Percentiles rank a stretch among this genome's conserved stretches.
phyloP scores from a whole-genome alignment of 2,888 invertebrate species.

The Parelbella ahira region DNA sequence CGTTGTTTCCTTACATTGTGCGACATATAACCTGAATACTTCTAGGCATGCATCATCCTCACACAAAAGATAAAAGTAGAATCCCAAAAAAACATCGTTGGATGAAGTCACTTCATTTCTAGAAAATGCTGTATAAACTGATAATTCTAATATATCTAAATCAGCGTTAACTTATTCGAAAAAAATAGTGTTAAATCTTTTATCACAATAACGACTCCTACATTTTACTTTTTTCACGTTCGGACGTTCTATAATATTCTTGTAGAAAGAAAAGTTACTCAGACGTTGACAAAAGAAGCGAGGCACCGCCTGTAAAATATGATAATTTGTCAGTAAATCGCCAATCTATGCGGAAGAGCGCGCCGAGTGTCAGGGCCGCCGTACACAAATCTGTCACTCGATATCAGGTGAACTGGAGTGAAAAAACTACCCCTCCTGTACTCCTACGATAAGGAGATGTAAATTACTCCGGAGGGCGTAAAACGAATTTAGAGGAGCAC shows the following conservation, averaged over 20 bases:
- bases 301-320: slow-evolving; percentile 41
- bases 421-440: slow-evolving; percentile 45
- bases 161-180: too few relatives aligned
- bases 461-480: slow-evolving; percentile 62
- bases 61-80: too few relatives aligned
- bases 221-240: too few relatives aligned
- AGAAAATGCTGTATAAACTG: too few relatives aligned
- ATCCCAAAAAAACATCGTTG: too few relatives aligned
- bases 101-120: too few relatives aligned
- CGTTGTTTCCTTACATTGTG: too few relatives aligned
- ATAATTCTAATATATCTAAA: too few relatives aligned
- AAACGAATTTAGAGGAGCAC: slow-evolving; percentile 51
- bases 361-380: slow-evolving; percentile 21
- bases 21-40: too few relatives aligned
- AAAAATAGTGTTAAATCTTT: too few relatives aligned
- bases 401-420: slow-evolving; percentile 20
- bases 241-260: not conserved
- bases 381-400: slow-evolving; percentile 31
- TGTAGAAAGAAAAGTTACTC: slow-evolving; percentile 3
- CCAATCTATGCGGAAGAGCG: slow-evolving; percentile 29
- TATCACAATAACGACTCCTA: too few relatives aligned
- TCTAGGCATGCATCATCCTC: too few relatives aligned
- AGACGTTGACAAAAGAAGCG: not conserved
- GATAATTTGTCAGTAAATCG: slow-evolving; percentile 40
- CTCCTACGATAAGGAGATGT: slow-evolving; percentile 67